Base-by-base conservation (phyloP, 2,113 vertebrate genomes). In the Lathamus discolor region DNA sequence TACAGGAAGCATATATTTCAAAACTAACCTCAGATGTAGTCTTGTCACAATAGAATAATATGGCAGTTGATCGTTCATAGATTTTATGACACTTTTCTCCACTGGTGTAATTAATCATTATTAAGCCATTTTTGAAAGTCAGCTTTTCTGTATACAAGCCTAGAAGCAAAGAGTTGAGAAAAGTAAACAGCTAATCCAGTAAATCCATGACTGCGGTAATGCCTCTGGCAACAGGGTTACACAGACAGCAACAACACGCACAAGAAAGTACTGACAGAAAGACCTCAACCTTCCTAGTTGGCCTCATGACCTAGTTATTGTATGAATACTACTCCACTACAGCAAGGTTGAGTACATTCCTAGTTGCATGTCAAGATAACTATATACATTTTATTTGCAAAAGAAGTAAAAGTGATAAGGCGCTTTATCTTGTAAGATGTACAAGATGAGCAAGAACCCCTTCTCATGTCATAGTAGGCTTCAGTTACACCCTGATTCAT, bases 51-150 rank as follows among this genome's bases (percentile, higher is more conserved):
- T 98, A 98, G 97, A 99, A 99, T 33, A 98, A 96, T 93, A 99
- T 98, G 84, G 98, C 97, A 1, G 99, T 99, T 22, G 99, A 99
- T 31, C 99, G 97, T 7, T 98, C 64, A 15, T 99, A 99, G 46
- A 99, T 97, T 55, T 97, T 97, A 79, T 99, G 99, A 91, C 99
- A 99, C 14, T 41, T 93, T 15, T 99, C 99, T 28, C 99, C 99
- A 3, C 35, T 96, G 0, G 99, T 99, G 92, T 99, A 99, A 97
- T 99, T 99, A 86, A 99, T 98, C 96, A 98, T 99, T 77, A 99
- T 97, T 78, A 99, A 95, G 28, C 99, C 99, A 66, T 99, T 99
- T 92, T 98, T 98, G 3, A 98, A 99, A 20, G 96, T 99, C 93
- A 99, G 92, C 57, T 97, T 98, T 97, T 98, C 98, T 81, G 97